Conservation (phyloP, 2,797 vertebrate species). For the Oophaga sylvatica region DNA sequence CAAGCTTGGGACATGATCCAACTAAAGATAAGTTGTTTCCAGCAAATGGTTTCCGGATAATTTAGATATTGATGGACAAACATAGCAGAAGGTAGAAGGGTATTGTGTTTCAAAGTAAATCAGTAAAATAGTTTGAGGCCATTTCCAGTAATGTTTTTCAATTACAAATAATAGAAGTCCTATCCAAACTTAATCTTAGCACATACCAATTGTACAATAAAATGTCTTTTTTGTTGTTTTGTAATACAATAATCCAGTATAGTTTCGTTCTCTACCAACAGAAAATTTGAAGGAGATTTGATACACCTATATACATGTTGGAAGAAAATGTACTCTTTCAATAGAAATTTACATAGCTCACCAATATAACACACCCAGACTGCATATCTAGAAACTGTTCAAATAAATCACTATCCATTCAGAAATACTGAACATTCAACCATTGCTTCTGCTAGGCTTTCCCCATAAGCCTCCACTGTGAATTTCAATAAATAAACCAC, state of each 20-base stretch:
- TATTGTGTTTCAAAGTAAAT: constrained; percentile 3
- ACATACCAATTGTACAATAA: neutral
- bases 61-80: constrained; percentile 33
- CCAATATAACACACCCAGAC: too few species aligned
- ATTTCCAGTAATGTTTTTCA: constrained; percentile 2
- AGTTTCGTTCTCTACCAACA: too few species aligned
- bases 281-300: too few species aligned
- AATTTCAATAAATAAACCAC: too few species aligned
- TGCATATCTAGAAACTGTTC: too few species aligned
- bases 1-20: constrained; percentile 37
- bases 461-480: too few species aligned
- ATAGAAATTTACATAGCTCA: too few species aligned
- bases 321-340: too few species aligned
- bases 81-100: constrained; percentile 5
- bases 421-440: too few species aligned
- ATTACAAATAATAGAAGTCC: neutral
- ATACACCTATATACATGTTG: too few species aligned
- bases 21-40: constrained; percentile 26
- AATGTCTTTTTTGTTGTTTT: neutral
- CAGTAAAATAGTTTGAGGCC: neutral
- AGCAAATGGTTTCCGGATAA: constrained; percentile 24
- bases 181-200: neutral
- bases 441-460: too few species aligned
- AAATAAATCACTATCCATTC: too few species aligned
- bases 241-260: neutral